Conservation (phyloP, 2,888 invertebrate genomes). For the Caenorhabditis angaria region DNA sequence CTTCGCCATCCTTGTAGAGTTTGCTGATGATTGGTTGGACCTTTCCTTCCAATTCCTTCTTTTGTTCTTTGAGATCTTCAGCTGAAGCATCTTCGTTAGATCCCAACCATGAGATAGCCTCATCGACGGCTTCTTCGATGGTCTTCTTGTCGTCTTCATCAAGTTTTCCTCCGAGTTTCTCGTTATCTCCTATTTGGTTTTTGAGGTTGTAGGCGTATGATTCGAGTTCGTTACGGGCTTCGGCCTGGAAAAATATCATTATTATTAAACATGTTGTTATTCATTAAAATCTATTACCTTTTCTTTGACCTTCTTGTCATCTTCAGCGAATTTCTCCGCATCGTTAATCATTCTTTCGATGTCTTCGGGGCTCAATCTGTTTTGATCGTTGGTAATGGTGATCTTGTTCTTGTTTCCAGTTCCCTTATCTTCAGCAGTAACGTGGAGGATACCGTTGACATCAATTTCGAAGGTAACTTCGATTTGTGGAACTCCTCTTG, state of each 20-base stretch:
- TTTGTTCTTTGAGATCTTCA: conserved; percentile 81
- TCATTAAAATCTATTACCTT: conserved; percentile 75
- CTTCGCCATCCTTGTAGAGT: conserved; percentile 79
- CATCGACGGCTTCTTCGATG: conserved; percentile 93
- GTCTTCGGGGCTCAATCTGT: conserved; percentile 90
- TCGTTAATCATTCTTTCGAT: conserved; percentile 99
- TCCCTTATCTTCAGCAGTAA: conserved; percentile 98
- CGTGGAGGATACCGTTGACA: conserved; percentile 76
- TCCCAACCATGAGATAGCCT: conserved; percentile 96
- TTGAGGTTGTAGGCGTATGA: conserved; percentile 96
- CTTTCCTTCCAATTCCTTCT: conserved; percentile 84
- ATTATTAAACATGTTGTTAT: neutral
- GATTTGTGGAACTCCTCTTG: conserved; percentile 74
- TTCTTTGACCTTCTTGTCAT: conserved; percentile 86
- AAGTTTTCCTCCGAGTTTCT: conserved; percentile 88
- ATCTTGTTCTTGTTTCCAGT: conserved; percentile 98
- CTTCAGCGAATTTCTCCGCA: conserved; percentile 97
- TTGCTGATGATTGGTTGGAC: conserved; percentile 97
- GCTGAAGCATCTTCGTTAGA: conserved; percentile 79
- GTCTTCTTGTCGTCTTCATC: conserved; percentile 90
- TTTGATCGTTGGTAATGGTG: conserved; percentile 90
- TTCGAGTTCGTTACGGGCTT: conserved; percentile 94
- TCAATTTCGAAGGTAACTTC: conserved; percentile 75
- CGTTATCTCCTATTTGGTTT: conserved; percentile 89
- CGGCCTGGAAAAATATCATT: conserved; percentile 75